A percentile compares a stretch with the other conserved stretches of the same genome.
phyloP scores from a whole-genome alignment of 2,113 vertebrate species.

The Solea solea region DNA sequence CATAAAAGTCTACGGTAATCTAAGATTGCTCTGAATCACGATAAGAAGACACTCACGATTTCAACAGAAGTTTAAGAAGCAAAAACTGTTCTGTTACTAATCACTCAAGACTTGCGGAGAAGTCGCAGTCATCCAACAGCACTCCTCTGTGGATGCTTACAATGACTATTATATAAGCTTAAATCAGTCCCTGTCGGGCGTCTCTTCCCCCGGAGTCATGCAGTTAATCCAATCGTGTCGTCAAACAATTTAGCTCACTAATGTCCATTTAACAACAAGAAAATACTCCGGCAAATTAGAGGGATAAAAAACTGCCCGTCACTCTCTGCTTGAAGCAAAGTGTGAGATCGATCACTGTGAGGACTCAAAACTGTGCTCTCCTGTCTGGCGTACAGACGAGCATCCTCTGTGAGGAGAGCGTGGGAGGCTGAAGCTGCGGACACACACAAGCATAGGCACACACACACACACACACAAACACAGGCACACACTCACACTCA shows the following conservation, averaged over 20 bases:
- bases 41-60: background rate
- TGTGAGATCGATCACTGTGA: slow-evolving; percentile 43
- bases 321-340: slow-evolving; percentile 29
- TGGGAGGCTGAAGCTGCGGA: slow-evolving; percentile 73
- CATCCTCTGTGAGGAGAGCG: slow-evolving; percentile 67
- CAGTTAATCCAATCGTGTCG: slow-evolving; percentile 46
- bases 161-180: slow-evolving; percentile 28
- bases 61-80: background rate
- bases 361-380: slow-evolving; percentile 55
- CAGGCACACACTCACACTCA: slow-evolving; percentile 18
- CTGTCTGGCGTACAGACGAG: slow-evolving; percentile 70
- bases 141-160: slow-evolving; percentile 33
- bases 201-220: slow-evolving; percentile 1
- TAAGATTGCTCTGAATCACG: slow-evolving; percentile 18
- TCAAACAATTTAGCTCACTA: slow-evolving; percentile 21
- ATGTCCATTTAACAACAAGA: slow-evolving; percentile 1
- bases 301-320: background rate
- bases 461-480: slow-evolving; percentile 58
- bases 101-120: slow-evolving; percentile 22
- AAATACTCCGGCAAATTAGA: background rate
- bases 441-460: slow-evolving; percentile 52
- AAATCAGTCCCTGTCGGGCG: slow-evolving; percentile 33
- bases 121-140: slow-evolving; percentile 11
- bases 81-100: too few species aligned
- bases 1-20: slow-evolving; percentile 20